A percentile compares a stretch with the other conserved stretches of the same genome.
These are phyloP conservation scores for Protomyctophum bolini DNA, from an alignment of 2,113 vertebrate genomes.

Conservation along the genomic window DNA sequence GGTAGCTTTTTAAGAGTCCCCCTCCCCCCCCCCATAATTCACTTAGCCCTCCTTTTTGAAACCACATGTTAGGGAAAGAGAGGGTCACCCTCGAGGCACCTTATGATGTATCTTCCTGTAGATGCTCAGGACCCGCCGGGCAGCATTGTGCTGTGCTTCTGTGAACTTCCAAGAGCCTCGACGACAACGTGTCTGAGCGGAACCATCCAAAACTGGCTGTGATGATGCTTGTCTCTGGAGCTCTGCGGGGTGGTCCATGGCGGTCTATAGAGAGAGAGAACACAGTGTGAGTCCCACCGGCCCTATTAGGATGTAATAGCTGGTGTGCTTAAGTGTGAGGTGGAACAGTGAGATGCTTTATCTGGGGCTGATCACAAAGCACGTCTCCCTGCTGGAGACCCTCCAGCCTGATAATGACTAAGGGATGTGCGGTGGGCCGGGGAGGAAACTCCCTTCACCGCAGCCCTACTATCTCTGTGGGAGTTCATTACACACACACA, in stretches of 20 bases:
- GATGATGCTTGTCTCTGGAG: no score
- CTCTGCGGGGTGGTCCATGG: not conserved
- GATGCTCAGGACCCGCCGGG: not conserved
- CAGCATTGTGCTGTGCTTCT: not conserved
- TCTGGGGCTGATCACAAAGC: constrained; percentile 36
- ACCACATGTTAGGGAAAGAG: not conserved
- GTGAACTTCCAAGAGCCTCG: not conserved
- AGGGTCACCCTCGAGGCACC: constrained; percentile 7
- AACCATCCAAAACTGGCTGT: not conserved
- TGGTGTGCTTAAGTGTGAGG: constrained; percentile 19
- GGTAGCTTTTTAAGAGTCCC: not conserved
- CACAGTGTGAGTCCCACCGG: not conserved
- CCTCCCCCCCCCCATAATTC: constrained; percentile 9
- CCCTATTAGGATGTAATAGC: constrained; percentile 6
- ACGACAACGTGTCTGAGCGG: not conserved
- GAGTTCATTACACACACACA: constrained; percentile 64
- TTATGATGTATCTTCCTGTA: not conserved
- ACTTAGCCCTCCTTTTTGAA: constrained; percentile 3
- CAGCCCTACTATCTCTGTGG: constrained; percentile 69
- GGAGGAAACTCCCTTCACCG: constrained; percentile 68
- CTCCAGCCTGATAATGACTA: constrained; percentile 52
- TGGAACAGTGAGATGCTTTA: constrained; percentile 37
- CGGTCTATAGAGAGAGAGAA: not conserved
- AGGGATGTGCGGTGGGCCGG: constrained; percentile 55
- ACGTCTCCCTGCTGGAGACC: constrained; percentile 1